Base-by-base conservation (phyloP, 1,140 invertebrate species). In the Sitophilus oryzae region DNA sequence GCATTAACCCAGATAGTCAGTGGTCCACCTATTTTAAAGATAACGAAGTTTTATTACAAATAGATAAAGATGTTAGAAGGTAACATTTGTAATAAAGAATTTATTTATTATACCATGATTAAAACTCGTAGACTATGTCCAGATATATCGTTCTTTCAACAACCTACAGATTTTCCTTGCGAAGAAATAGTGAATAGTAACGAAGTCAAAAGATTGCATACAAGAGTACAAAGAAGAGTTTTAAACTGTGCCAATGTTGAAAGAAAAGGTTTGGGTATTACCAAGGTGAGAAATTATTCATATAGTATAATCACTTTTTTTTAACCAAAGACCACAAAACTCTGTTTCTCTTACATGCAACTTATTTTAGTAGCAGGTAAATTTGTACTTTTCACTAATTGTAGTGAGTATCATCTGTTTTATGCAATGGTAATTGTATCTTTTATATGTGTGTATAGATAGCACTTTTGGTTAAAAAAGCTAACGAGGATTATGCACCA, bases 121-220 rank as follows among this genome's bases (percentile, higher is more conserved):
- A 14, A 11, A 37, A 18, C 23, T 52, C 45, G 14, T 23, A 56
- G 95, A 16, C 69, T 98, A 0, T 97, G 91, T 76, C 94, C 95
- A 41, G 94, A 97, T 70, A 93, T 98, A 69, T 93, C 90, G 50
- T 98, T 98, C 73, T 98, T 97, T 73, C 93, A 96, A 78, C 89
- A 86, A 72, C 82, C 91, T 5, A 93, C 91, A 5, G 87, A 93
- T 48, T 93, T 82, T 76, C 92, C 90, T 15, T 90, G 87, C 67
- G 62, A 78, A 56, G 80, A 82, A 62, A 85, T 92, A 63, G 83
- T 87, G 0, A 79, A 82, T 69, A 84, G 81, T 62, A 82, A 79
- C 66, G 86, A 85, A 3, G 79, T 83, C 20, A 86, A 90, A 66
- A 75, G 91, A 58, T 75, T 97, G 19, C 89, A 95, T 62, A 85